Base-by-base conservation (phyloP, 2,113 vertebrate genomes). In the Vicugna pacos region DNA sequence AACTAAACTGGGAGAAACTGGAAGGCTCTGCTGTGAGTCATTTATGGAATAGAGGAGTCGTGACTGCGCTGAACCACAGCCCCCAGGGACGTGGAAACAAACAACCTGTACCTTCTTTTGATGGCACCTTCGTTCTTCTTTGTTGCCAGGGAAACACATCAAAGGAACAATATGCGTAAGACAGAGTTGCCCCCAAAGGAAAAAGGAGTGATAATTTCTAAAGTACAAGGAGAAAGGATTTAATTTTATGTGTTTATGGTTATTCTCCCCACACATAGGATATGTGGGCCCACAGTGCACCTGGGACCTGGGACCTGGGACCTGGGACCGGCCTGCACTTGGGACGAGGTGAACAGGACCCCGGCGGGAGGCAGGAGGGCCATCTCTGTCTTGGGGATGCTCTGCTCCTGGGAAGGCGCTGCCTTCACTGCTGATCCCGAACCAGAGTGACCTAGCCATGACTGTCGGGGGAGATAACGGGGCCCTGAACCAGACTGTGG, bases 81-180 rank as follows among this genome's bases (percentile, higher is more conserved):
- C 46, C 69, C 83, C 28, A 17, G 56, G 80, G 38, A 67, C 0
- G 3, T 1, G 28, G 20, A 67, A 72, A 80, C 24, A 92, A 62
- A 48, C 90, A 16, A 60, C n/a, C 2, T 76, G n/a, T 28, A 19
- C 84, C 32, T 92, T 54, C 69, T 80, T 76, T 24, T 35, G n/a
- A n/a, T n/a, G 3, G 28, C 2, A 1, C 15, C 38, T 20, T 54
- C 35, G 6, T 42, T 16, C 73, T 48, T 73, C 26, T 79, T 69
- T 32, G 81, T 94, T 81, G 76, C 93, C 46, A 84, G 22, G 80
- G 80, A 95, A 93, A 94, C 87, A 32, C 80, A 48, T 89, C 46
- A 54, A 38, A 79, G 48, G 52, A 84, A 54, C 42, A 91, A 6
- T 15, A 28, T 28, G 1, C 2, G 6, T 3, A 28, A 81, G 42